Evolutionary conservation across 2,888 invertebrate genomes (phyloP), one percentile per base, ranked within the genome.

Genomic region (Habrosyne pyritoides): DNA sequence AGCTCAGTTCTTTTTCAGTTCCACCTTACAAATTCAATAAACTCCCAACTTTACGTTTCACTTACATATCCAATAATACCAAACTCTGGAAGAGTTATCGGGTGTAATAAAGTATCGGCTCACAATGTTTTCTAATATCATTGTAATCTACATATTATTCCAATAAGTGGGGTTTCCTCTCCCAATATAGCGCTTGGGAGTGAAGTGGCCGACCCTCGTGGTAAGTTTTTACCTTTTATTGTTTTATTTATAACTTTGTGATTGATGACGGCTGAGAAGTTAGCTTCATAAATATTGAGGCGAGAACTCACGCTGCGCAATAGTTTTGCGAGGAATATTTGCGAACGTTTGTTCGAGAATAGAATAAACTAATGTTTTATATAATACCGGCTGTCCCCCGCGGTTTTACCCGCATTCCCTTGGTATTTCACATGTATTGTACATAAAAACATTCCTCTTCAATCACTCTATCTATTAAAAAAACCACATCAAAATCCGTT

Each of bases 181-280:
- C 66, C 77, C 89, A 85, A 90, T 91, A 91, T 90, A 84, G 89
- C 83, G 78, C 77, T 74, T 65, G 73, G 77, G 82, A 83, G 85
- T 73, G 71, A 76, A 84, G 83, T 81, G 67, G 80, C 83, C 81
- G 82, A 87, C 90, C 89, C 90, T 87, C 81, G 69, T 77, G 77
- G 81, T 85, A 86, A 90, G 84, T 90, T 91, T 87, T 89, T 86
- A 91, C 91, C 91, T 91, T 91, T 92, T 91, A 91, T 92, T 92
- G 91, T 91, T 92, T 91, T 92, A 92, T 92, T 91, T 92, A 92
- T 91, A 92, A 92, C 90, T 92, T 91, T 87, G 89, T 91, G 92
- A 92, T 92, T 92, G 92, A 92, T 92, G 92, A 88, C 80, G 89
- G 87, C 83, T 81, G 83, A 78, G 78, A 83, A 87, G 76, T 89